Evolutionary conservation across 2,888 invertebrate genomes (phyloP), one percentile per base, ranked within the genome.

Genomic region (Melipona beecheii): DNA sequence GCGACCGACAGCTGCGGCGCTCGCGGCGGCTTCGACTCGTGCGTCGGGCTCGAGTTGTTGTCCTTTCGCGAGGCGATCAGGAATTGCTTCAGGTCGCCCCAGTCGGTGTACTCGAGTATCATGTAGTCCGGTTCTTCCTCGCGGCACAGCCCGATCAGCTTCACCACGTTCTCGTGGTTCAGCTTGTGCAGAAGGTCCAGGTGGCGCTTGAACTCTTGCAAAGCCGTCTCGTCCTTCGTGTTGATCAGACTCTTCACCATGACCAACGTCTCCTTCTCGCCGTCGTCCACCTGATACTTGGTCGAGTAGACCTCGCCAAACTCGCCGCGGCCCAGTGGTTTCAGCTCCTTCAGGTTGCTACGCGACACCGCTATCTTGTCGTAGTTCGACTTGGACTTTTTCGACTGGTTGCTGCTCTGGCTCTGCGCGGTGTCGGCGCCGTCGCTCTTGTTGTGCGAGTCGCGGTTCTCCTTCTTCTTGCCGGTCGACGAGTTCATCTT

Each of bases 31-130:
- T 90, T 95, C 90, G 85, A 71, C 49, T 92, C 93, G 54, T 91
- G 91, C 0, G 89, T 91, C 0, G 92, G 91, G 66, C 91, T 92
- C 24, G 90, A 72, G 36, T 84, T 89, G 52, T 68, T 85, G 54
- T 90, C 93, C 77, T 91, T 93, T 6, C 89, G 87, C 11, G 94
- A 93, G 19, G 98, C 97, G 74, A 97, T 94, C 36, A 98, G 95
- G 95, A 97, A 98, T 95, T 98, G 98, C 91, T 99, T 99, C 74
- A 99, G 95, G 94, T 99, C 99, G 11, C 99, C 99, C 99, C 98
- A 99, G 93, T 99, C 99, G 4, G 98, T 98, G 93, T 98, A 97
- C 92, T 99, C 98, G 21, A 98, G 94, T 36, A 99, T 96, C 96
- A 99, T 96, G 91, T 97, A 98, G 93, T 98, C 98, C 0, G 98